A percentile compares a stretch with the other conserved stretches of the same genome.
Evolutionary conservation across 2,888 invertebrate genomes (phyloP).

Genomic region (Cyclophora punctaria): DNA sequence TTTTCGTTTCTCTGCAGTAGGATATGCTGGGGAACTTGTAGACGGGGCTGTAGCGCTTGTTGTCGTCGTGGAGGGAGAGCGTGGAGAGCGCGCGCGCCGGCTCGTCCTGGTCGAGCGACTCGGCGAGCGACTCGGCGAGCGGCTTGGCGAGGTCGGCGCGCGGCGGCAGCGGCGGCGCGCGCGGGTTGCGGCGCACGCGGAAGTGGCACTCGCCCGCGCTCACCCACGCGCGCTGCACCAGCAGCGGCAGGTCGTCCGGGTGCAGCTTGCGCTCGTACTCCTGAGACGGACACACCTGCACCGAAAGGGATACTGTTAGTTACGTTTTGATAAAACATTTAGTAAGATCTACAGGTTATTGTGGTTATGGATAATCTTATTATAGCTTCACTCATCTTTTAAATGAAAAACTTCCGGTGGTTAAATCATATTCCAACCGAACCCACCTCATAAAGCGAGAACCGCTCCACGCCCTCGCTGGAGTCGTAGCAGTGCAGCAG

Average conservation of each 20-base stretch:
- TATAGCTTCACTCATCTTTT: too few species aligned
- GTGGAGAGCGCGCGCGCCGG: constrained; percentile 59
- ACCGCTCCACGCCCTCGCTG: constrained; percentile 87
- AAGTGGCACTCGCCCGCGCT: constrained; percentile 84
- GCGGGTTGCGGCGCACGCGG: constrained; percentile 86
- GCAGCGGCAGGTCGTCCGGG: constrained; percentile 88
- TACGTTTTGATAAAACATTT: too few species aligned
- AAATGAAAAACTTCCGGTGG: too few species aligned
- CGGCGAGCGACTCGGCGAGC: too few species aligned
- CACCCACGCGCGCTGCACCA: constrained; percentile 86
- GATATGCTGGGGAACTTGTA: constrained; percentile 69
- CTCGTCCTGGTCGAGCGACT: constrained; percentile 41
- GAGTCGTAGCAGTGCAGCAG: constrained; percentile 90
- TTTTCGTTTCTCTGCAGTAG: constrained; percentile 63
- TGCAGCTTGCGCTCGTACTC: constrained; percentile 92
- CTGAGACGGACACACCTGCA: constrained; percentile 81
- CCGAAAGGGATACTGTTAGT: background rate
- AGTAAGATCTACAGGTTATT: too few species aligned
- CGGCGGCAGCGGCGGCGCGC: constrained; percentile 86
- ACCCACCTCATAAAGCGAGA: constrained; percentile 89
- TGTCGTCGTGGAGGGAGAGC: constrained; percentile 56
- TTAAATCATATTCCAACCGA: constrained; percentile 1
- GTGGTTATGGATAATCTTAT: too few species aligned
- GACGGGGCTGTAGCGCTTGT: constrained; percentile 62
- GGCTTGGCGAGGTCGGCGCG: constrained; percentile 41